Conservation (phyloP, 30 jellyfish, hydroid and myxozoan species). For the Hydractinia echinata region DNA sequence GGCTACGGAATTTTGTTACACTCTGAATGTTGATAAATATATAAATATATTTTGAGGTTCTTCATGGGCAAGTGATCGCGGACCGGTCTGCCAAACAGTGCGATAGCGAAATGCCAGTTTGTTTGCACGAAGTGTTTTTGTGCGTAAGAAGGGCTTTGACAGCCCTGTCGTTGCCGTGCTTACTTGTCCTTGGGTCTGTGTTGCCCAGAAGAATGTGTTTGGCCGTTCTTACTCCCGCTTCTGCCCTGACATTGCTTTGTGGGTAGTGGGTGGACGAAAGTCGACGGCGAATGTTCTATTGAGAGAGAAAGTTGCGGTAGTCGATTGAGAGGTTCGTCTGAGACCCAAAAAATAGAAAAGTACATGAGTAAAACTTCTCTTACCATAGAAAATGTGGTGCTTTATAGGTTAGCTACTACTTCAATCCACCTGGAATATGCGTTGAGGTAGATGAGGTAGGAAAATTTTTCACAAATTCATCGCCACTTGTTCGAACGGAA, state of each 20-base stretch:
- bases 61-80: neutral
- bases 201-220: neutral
- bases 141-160: too few species aligned
- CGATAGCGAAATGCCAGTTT: neutral
- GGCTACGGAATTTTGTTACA: neutral
- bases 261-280: conserved; percentile 10
- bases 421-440: neutral
- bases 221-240: neutral
- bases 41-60: neutral
- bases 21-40: neutral
- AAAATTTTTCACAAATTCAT: conserved; percentile 21
- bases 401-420: neutral
- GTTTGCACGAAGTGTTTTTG: neutral
- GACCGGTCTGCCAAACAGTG: neutral
- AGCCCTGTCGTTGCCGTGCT: neutral
- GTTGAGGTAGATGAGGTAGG: neutral
- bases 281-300: neutral
- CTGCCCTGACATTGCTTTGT: neutral
- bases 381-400: neutral
- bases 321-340: conserved; percentile 9
- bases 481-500: conserved; percentile 33
- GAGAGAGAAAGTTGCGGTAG: neutral
- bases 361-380: conserved; percentile 1
- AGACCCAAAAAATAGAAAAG: conserved; percentile 15
- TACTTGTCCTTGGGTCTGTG: neutral